A percentile compares a stretch with the other conserved stretches of the same genome.
phyloP scores from a whole-genome alignment of 2,113 vertebrate species.

The Salminus brasiliensis region DNA sequence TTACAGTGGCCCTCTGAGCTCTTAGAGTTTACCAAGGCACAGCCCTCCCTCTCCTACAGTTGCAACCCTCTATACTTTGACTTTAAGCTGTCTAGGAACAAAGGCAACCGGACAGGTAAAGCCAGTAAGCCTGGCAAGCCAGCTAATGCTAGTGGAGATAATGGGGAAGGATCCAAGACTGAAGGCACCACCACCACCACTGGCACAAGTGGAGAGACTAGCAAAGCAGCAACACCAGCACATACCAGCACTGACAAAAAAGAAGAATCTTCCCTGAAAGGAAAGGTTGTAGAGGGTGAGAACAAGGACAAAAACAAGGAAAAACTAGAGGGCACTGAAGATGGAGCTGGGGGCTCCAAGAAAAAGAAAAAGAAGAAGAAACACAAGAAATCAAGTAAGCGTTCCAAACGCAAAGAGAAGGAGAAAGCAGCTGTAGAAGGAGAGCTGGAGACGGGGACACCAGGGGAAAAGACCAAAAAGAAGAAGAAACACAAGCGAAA shows the following conservation, averaged over 20 bases:
- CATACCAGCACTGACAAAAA: constrained; percentile 58
- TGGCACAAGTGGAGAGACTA: constrained; percentile 60
- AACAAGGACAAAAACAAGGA: constrained; percentile 63
- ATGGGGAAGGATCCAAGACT: constrained; percentile 57
- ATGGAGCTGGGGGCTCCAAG: constrained; percentile 66
- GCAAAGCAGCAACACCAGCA: constrained; percentile 23
- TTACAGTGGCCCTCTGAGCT: constrained; percentile 98
- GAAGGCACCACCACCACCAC: constrained; percentile 62
- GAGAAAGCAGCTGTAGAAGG: constrained; percentile 75
- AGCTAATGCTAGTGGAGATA: constrained; percentile 45
- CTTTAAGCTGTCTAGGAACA: constrained; percentile 95
- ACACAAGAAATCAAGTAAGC: constrained; percentile 95
- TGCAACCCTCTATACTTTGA: constrained; percentile 99
- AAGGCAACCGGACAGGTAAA: constrained; percentile 75
- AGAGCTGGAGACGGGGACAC: constrained; percentile 72
- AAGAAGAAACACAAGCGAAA: constrained; percentile 91
- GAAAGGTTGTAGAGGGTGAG: constrained; percentile 49
- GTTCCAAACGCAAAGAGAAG: constrained; percentile 83
- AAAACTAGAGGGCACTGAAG: constrained; percentile 60
- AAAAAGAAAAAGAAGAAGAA: constrained; percentile 96
- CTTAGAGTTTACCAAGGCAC: constrained; percentile 90
- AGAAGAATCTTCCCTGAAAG: constrained; percentile 58
- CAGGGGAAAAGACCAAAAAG: constrained; percentile 87
- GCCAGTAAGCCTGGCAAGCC: constrained; percentile 66
- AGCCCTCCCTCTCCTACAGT: constrained; percentile 93